Evolutionary conservation across 2,113 vertebrate genomes (phyloP).

Genomic region (Gobiocypris rarus): DNA sequence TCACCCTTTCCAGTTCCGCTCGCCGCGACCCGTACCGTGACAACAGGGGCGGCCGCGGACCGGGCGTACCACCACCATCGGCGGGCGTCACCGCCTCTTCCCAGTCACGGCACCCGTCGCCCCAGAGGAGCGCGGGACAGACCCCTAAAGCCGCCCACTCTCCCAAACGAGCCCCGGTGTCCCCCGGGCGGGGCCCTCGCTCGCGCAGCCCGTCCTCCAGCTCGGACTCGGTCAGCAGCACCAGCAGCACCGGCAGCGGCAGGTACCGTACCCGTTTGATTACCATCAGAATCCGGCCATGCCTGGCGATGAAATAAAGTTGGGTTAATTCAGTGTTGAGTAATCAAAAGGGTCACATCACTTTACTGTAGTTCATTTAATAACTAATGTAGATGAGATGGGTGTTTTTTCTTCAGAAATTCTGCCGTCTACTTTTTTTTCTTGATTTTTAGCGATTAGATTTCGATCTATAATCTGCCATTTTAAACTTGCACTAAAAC

Average conservation of each 20-base stretch:
- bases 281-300: too few species aligned
- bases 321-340: too few species aligned
- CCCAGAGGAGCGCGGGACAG: constrained; percentile 90
- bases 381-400: too few species aligned
- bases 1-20: constrained; percentile 91
- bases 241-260: constrained; percentile 95
- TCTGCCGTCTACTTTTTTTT: too few species aligned
- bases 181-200: constrained; percentile 80
- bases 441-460: too few species aligned
- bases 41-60: constrained; percentile 87
- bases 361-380: too few species aligned
- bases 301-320: too few species aligned
- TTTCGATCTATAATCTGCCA: too few species aligned
- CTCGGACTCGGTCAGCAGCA: constrained; percentile 97
- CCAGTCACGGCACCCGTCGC: constrained; percentile 96
- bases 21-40: constrained; percentile 97
- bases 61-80: constrained; percentile 92
- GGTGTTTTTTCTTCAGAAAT: too few species aligned
- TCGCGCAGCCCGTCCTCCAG: constrained; percentile 92
- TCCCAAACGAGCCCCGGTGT: constrained; percentile 81
- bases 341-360: too few species aligned
- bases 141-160: constrained; percentile 87
- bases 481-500: too few species aligned
- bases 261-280: constrained; percentile 85
- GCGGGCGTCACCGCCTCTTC: constrained; percentile 94